Base-by-base conservation (phyloP, 2,113 vertebrate genomes). In the Pedetes capensis region DNA sequence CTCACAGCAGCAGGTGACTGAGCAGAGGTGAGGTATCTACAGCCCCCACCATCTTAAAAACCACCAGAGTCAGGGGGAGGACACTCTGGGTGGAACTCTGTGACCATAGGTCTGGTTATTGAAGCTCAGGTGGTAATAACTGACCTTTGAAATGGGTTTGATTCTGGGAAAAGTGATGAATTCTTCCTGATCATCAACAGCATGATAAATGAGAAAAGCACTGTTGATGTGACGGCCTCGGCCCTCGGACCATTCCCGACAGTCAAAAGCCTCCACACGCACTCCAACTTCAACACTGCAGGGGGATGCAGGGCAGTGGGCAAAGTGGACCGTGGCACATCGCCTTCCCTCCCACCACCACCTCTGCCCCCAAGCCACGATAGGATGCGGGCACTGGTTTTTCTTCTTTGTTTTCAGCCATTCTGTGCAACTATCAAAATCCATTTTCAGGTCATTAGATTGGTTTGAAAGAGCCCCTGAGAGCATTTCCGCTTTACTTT, bases 261-360 rank as follows among this genome's bases (percentile, higher is more conserved):
- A 98, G 97, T 98, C 97, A 75, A 98, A 99, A 69, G 98, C 98
- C 94, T 99, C 98, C n/a, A 99, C 98, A 0, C 97, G 96, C 64
- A 99, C 98, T 23, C 99, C 98, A 34, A 99, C 98, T 89, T 98
- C 98, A 29, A 98, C 97, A 25, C 98, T 99, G 98, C 61, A 96
- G 44, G 27, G 74, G 79, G 32, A 79, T 7, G 32, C 14, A 10
- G 39, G 55, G 37, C 2, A 0, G 49, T 61, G 59, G 87, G 80
- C 71, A 75, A 32, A 78, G 51, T 57, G 32, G 20, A 72, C 10
- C 18, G 18, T 0, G 6, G 6, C 44, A 0, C 0, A 34, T 4
- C 0, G 18, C 42, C 75, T 37, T 11, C 11, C 85, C 55, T 17
- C 57, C 53, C 2, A 0, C 64, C 3, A 1, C 47, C 5, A 29